These are phyloP conservation scores for Mormyrus iriodes DNA, from an alignment of 2,113 vertebrate species.

Conservation along the genomic window DNA sequence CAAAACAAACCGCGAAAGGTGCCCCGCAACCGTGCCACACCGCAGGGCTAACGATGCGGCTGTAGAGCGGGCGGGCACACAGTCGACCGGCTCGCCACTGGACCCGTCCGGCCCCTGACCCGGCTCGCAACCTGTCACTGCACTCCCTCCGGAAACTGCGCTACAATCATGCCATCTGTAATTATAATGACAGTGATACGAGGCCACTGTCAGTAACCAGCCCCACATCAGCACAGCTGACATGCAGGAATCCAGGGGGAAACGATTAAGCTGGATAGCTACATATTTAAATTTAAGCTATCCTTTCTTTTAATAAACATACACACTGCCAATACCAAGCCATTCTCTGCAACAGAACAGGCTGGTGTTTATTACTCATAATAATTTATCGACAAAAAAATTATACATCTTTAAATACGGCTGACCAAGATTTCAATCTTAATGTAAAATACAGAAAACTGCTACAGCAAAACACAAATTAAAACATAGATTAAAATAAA, in stretches of 20 bases:
- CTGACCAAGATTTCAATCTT: not conserved
- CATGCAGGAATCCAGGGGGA: not conserved
- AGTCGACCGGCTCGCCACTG: not conserved
- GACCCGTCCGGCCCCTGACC: not conserved
- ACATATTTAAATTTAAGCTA: not conserved
- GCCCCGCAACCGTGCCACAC: not conserved
- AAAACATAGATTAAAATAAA: not conserved
- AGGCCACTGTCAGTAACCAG: not conserved
- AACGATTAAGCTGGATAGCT: not conserved
- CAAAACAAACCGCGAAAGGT: not conserved
- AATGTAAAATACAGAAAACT: not conserved
- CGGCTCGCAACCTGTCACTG: not conserved
- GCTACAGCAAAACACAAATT: not conserved
- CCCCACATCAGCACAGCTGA: not conserved
- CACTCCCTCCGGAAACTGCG: not conserved
- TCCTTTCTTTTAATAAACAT: not conserved
- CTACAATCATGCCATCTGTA: not conserved
- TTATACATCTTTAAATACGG: not conserved
- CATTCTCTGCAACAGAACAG: not conserved
- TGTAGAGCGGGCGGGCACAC: not conserved
- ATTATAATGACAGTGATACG: not conserved
- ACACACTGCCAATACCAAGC: not conserved
- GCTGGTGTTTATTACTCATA: not conserved
- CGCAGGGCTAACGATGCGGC: not conserved
- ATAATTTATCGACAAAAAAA: not conserved